Conservation (phyloP, 2,113 vertebrate genomes). For the Arothron firmamentum region DNA sequence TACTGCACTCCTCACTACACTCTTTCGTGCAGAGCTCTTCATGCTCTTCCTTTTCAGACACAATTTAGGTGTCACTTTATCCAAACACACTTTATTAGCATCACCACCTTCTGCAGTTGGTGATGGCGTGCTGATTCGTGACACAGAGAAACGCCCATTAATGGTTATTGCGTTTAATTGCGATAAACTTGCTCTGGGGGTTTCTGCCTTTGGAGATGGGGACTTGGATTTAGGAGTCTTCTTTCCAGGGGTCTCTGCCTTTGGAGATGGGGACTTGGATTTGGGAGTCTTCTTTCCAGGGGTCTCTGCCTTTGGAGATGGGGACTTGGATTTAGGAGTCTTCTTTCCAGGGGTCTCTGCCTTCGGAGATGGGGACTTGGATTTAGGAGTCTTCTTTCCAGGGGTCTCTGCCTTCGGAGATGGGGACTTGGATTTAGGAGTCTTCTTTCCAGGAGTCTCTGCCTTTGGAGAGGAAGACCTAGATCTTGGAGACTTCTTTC, state of each 20-base stretch:
- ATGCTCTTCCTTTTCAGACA: constrained; percentile 51
- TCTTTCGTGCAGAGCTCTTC: constrained; percentile 48
- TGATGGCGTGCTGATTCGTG: constrained; percentile 63
- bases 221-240: constrained; percentile 16
- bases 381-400: constrained; percentile 29
- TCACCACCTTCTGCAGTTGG: constrained; percentile 32
- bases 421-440: constrained; percentile 14
- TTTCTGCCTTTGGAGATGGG: constrained; percentile 15
- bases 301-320: constrained; percentile 6
- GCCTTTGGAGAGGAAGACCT: constrained; percentile 24
- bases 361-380: constrained; percentile 23
- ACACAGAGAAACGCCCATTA: constrained; percentile 79
- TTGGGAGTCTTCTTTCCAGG: constrained; percentile 17
- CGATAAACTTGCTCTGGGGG: constrained; percentile 18
- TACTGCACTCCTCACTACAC: constrained; percentile 55
- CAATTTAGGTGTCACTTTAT: constrained; percentile 36
- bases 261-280: constrained; percentile 9
- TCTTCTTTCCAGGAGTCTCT: constrained; percentile 32
- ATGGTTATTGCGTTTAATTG: constrained; percentile 25
- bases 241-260: constrained; percentile 32
- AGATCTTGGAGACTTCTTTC: constrained; percentile 13
- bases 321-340: constrained; percentile 2
- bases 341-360: constrained; percentile 17
- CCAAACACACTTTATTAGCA: neutral
- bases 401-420: constrained; percentile 41